Base-by-base conservation (phyloP, 2,888 invertebrate genomes). In the Physocephala rufipes region DNA sequence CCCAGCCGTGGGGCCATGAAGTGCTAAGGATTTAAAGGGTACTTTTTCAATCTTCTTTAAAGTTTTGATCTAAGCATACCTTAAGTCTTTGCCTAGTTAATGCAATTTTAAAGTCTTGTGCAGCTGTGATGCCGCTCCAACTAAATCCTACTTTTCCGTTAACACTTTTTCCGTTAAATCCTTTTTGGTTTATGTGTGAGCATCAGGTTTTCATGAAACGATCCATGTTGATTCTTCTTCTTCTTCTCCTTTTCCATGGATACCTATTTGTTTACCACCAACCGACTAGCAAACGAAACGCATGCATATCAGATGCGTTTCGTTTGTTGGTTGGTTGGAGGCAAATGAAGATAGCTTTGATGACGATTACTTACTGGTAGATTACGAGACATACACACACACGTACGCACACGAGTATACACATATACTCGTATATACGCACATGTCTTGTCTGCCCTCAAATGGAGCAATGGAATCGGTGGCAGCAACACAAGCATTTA, bases 181-280 rank as follows among this genome's bases (percentile, higher is more conserved):
- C 67, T 21, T 67, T 55, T 28, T 28, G 45, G 47, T 67, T 67
- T 67, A 67, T 45, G 67, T 59, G 58, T 26, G 58, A 24, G 67
- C 67, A 67, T 67, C 67, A 59, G 59, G 67, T 67, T 67, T 59
- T 58, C 36, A 7, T 9, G 36, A 36, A 36, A 36, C 36, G 36
- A 36, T 7, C 9, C 36, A 9, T 53, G n/a, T 53, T 15, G 51
- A 4, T 51, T 1, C 51, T 4, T 19, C 51, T n/a, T n/a, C n/a
- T n/a, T n/a, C n/a, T 1, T 13, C n/a, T 16, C 49, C 49, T 15
- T 19, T 19, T 4, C 51, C 51, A 51, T 5, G n/a, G n/a, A n/a
- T n/a, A n/a, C n/a, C n/a, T n/a, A n/a, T n/a, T n/a, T n/a, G n/a
- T n/a, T n/a, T n/a, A n/a, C 51, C 51, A 16, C 16, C 19, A n/a